Evolutionary conservation across 2,888 invertebrate genomes (phyloP), one percentile per base, ranked within the genome.

Genomic region (Agriopis aurantiaria): DNA sequence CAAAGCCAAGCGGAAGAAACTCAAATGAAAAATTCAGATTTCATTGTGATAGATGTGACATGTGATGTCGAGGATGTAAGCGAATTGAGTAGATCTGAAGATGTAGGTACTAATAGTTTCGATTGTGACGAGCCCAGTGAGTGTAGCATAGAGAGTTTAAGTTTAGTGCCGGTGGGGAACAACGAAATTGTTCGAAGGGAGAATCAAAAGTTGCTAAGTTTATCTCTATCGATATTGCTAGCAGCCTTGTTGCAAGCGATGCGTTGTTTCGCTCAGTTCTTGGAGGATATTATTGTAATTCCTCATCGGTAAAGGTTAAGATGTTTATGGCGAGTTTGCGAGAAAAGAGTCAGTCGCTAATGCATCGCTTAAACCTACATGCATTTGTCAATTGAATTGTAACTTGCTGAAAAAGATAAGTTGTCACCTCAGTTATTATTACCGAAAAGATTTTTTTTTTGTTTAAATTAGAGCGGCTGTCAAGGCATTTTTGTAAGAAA

Each of bases 221-320:
- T 96, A 65, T 96, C 96, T 23, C 83, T 96, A 48, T 96, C 96
- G 57, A 91, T 96, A 75, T 87, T 96, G 14, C 89, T 96, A 58
- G 96, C 96, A 23, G 96, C 96, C 43, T 83, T 96, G 79, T 80
- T 96, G 48, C 96, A 96, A 85, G 96, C 96, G 75, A 95, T 96
- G 86, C 94, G 95, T 71, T 96, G 96, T 85, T 94, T 96, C 80
- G 95, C 95, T 55, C 95, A 95, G 85, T 94, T 96, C 81, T 89
- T 96, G 78, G 96, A 96, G 80, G 95, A 96, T 79, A 95, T 94
- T 81, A 95, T 94, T 82, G 94, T 94, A 69, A 85, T 93, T 66
- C 94, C 94, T 69, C 94, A 93, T 80, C 86, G 92, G 85, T 87
- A 91, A 85, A 89, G 83, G 82, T 80, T 72, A 48, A 1, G 10